These are phyloP conservation scores for Gila orcuttii DNA, from an alignment of 2,113 vertebrate species.

Conservation along the genomic window DNA sequence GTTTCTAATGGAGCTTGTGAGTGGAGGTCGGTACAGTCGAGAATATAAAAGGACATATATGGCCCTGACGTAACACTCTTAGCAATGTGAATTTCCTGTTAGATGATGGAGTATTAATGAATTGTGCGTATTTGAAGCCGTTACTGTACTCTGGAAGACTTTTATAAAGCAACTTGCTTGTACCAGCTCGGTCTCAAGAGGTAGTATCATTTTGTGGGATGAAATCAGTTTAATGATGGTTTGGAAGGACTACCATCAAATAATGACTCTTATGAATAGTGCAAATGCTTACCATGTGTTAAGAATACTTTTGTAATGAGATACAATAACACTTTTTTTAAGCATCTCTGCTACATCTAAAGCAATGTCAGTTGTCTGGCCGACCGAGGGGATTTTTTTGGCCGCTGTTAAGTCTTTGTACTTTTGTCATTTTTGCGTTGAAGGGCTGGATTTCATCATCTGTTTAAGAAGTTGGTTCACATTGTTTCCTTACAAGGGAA, in stretches of 20 bases:
- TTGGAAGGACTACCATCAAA: background rate
- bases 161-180: slow-evolving; percentile 5
- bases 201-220: slow-evolving; percentile 1
- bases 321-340: slow-evolving; percentile 22
- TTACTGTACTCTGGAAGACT: slow-evolving; percentile 27
- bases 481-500: slow-evolving; percentile 68
- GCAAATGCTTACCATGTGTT: slow-evolving; percentile 37
- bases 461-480: slow-evolving; percentile 60
- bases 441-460: slow-evolving; percentile 49
- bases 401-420: slow-evolving; percentile 31
- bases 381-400: background rate
- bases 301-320: slow-evolving; percentile 18
- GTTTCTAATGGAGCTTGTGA: slow-evolving; percentile 62
- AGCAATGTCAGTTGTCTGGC: slow-evolving; percentile 26
- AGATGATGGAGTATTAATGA: background rate
- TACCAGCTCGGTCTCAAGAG: background rate
- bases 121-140: background rate
- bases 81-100: background rate
- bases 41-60: slow-evolving; percentile 40
- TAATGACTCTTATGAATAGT: slow-evolving; percentile 15
- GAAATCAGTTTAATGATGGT: slow-evolving; percentile 11
- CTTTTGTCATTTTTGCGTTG: slow-evolving; percentile 57
- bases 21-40: slow-evolving; percentile 62
- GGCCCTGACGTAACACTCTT: slow-evolving; percentile 33
- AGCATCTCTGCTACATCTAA: slow-evolving; percentile 5